A percentile compares a stretch with the other conserved stretches of the same genome.
These are phyloP conservation scores for Oceanodroma leucorhoa DNA, from an alignment of 2,797 vertebrate species.

Conservation along the genomic window DNA sequence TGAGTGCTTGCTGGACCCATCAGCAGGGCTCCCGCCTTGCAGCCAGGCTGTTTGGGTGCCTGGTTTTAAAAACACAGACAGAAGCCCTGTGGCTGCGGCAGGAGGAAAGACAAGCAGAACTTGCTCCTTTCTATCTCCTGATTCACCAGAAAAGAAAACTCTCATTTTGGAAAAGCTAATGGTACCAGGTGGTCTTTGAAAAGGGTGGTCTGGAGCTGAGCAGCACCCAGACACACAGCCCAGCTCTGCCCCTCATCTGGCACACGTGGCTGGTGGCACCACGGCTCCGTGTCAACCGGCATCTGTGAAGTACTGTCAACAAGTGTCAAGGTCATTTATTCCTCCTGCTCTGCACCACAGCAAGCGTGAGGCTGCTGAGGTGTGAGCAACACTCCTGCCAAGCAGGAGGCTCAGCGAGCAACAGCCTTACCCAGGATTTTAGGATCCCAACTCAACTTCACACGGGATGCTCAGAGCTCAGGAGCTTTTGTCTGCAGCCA, in stretches of 20 bases:
- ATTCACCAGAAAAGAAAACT: neutral
- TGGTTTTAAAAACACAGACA: neutral
- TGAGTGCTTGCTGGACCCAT: neutral
- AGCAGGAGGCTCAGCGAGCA: neutral
- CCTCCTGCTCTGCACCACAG: neutral
- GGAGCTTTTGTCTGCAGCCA: neutral
- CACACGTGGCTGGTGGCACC: neutral
- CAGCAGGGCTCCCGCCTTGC: neutral
- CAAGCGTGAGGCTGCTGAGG: neutral
- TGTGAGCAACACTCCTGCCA: neutral
- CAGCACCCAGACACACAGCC: neutral
- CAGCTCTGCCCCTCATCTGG: neutral
- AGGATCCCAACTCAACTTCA: neutral
- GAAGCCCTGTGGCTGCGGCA: neutral
- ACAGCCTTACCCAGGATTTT: rapidly evolving
- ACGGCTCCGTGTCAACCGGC: neutral
- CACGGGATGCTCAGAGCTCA: rapidly evolving
- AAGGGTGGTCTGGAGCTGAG: neutral
- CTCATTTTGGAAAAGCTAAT: neutral
- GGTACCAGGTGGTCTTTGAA: neutral
- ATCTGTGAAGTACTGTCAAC: neutral
- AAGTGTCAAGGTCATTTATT: neutral
- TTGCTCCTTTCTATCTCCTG: neutral
- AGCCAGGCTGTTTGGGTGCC: neutral
- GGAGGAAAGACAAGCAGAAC: neutral